A percentile compares a stretch with the other conserved stretches of the same genome.
These are phyloP conservation scores for Gryllus longicercus DNA, from an alignment of 2,888 invertebrate species.

Conservation along the genomic window DNA sequence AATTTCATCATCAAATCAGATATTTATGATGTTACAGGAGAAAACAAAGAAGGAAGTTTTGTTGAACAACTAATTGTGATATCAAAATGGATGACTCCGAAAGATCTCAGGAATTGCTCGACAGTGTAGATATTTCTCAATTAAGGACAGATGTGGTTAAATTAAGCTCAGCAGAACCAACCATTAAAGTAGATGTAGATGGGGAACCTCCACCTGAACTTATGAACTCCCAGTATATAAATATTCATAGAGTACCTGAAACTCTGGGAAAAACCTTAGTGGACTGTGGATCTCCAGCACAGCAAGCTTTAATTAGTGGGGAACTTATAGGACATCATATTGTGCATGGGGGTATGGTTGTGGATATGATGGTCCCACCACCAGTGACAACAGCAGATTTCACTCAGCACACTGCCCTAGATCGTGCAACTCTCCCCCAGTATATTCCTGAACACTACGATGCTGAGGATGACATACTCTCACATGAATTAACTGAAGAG, in stretches of 20 bases:
- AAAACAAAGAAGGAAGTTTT: neutral
- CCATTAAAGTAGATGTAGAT: constrained; percentile 30
- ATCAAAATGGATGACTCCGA: constrained; percentile 34
- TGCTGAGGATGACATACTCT: constrained; percentile 40
- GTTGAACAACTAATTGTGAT: neutral
- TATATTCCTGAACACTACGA: constrained; percentile 36
- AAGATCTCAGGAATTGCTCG: constrained; percentile 33
- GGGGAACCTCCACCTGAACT: constrained; percentile 30
- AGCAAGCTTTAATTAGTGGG: constrained; percentile 30
- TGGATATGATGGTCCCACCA: constrained; percentile 36
- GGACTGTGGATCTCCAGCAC: constrained; percentile 31
- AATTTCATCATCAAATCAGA: too few relatives aligned
- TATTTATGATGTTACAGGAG: constrained; percentile 22
- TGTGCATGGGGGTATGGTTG: constrained; percentile 36
- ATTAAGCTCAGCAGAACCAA: neutral
- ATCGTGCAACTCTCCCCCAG: constrained; percentile 4
- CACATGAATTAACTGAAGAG: constrained; percentile 54
- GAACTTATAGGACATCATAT: constrained; percentile 36
- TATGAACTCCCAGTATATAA: constrained; percentile 35
- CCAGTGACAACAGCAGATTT: constrained; percentile 30
- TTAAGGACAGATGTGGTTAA: constrained; percentile 17
- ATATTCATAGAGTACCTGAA: constrained; percentile 35
- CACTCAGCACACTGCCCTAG: constrained; percentile 30
- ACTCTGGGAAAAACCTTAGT: constrained; percentile 32
- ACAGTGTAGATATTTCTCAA: constrained; percentile 28